Conservation (phyloP, 2,888 invertebrate genomes). For the Lepetodrilus schrolli region DNA sequence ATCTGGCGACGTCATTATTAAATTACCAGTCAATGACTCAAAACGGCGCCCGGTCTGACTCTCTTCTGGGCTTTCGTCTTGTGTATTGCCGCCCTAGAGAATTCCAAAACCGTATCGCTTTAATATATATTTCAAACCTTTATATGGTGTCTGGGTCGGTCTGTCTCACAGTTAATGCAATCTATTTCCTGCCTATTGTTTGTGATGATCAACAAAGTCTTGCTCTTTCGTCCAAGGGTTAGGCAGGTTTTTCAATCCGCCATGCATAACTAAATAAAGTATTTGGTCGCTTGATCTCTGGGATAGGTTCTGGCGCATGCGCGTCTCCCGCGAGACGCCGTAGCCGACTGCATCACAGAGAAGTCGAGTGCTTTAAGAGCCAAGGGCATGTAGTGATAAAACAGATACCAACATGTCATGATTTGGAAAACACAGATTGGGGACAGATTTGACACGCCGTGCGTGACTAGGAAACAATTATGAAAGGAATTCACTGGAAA, state of each 20-base stretch:
- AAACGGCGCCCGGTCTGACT: no score
- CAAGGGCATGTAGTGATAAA: background rate
- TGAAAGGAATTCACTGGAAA: background rate
- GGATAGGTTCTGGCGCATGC: background rate
- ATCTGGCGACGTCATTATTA: no score
- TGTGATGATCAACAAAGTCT: no score
- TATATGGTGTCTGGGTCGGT: no score
- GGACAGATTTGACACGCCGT: background rate
- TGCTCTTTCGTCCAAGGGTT: background rate
- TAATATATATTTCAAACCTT: no score
- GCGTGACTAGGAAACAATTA: conserved; percentile 21
- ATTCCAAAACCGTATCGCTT: no score
- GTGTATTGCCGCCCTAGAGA: no score
- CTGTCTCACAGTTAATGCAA: no score
- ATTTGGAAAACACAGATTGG: background rate
- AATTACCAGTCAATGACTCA: no score
- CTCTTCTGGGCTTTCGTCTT: no score
- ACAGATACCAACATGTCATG: background rate
- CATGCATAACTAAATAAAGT: background rate
- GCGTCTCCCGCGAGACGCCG: background rate
- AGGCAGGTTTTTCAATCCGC: background rate
- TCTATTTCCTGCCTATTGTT: no score
- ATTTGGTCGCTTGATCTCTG: background rate
- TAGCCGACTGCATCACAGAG: background rate
- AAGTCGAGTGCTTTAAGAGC: conserved; percentile 8